Conservation (phyloP, 2,888 invertebrate species). For the Eilema sororculum region DNA sequence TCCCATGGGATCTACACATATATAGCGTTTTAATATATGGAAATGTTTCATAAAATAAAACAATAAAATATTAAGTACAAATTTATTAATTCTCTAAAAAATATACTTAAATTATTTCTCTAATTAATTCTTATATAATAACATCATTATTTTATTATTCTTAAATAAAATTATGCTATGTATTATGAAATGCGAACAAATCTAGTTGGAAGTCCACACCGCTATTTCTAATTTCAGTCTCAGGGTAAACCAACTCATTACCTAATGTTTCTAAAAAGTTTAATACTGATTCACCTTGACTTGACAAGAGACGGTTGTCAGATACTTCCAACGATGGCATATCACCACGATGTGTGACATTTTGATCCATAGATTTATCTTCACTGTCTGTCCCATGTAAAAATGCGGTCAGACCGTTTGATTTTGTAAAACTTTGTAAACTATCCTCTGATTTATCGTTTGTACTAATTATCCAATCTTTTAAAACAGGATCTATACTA, state of each 20-base stretch:
- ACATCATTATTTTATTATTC: conserved; percentile 35
- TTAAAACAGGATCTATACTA: conserved; percentile 62
- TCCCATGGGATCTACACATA: too few species aligned
- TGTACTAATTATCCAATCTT: conserved; percentile 70
- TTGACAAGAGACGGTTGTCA: conserved; percentile 44
- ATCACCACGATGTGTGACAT: conserved; percentile 28
- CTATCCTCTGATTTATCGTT: conserved; percentile 68
- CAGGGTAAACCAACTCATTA: conserved; percentile 76
- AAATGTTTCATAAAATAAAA: conserved; percentile 36
- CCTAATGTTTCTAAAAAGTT: conserved; percentile 78
- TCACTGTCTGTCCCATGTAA: conserved; percentile 65
- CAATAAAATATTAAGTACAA: conserved; percentile 44
- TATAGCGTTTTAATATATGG: too few species aligned
- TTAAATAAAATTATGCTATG: conserved; percentile 49
- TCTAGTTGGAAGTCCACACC: conserved; percentile 79
- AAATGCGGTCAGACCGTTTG: conserved; percentile 66
- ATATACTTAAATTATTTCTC: conserved; percentile 47
- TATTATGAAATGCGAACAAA: conserved; percentile 78
- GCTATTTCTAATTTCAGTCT: conserved; percentile 78
- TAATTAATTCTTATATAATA: conserved; percentile 39
- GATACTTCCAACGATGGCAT: conserved; percentile 40
- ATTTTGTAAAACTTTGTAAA: conserved; percentile 60
- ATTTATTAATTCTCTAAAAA: conserved; percentile 48
- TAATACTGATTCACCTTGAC: conserved; percentile 75
- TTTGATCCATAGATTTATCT: conserved; percentile 30